Base-by-base conservation (phyloP, 2,888 invertebrate species). In the Rotaria magnacalcarata region DNA sequence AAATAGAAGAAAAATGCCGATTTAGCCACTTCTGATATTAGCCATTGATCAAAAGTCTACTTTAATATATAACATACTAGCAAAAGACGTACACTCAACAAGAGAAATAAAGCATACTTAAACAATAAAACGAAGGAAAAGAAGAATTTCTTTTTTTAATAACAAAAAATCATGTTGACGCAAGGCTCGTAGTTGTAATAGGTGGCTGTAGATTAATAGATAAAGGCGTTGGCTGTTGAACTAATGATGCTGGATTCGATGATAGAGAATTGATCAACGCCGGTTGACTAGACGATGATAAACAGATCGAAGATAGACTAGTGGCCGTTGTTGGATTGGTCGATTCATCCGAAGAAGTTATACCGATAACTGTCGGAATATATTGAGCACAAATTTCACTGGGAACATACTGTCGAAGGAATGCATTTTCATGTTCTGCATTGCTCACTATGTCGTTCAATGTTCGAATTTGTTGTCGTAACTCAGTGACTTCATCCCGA, bases 371-470 rank as follows among this genome's bases (percentile, higher is more conserved):
- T 34, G 11, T 11, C 14, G 67, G 67, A 27, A 67, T 47, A 80
- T 47, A 80, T 47, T 80, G 75, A 80, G 75, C 75, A 47, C 10
- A 47, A 11, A 80, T 80, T 80, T 80, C 75, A 80, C 47, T 80
- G 24, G 75, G 75, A 24, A 80, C 75, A 47, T 80, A 47, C 47
- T 47, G 75, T 47, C 75, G 47, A 47, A 80, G 75, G 47, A 47
- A 80, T 21, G 21, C 47, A 80, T 47, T 43, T 80, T 80, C 75
- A 80, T 47, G 75, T 80, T 80, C 75, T 6, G 19, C 7, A 47
- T 16, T 43, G 21, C 8, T 47, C 8, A 80, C 21, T 80, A 47
- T 80, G 43, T 80, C 75, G 41, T 80, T 43, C 6, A 80, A 11
- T 80, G 24, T 24, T 80, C 47, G 41, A 47, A 80, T 80, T 47